Evolutionary conservation across 1,140 invertebrate species (phyloP).

Genomic region (Dryas iulia): DNA sequence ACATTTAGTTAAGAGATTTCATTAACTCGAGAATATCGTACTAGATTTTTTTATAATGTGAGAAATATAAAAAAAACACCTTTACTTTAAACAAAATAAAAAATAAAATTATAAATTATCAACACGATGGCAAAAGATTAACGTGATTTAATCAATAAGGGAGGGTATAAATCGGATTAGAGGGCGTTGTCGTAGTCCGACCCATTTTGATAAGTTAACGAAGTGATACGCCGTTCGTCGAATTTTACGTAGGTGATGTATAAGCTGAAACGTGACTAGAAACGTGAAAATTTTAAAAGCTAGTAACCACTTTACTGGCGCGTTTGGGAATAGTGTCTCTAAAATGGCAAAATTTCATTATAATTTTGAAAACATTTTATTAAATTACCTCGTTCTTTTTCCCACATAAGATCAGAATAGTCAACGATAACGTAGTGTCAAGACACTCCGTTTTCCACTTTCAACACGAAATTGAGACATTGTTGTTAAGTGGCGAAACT

Average conservation of each 20-base stretch:
- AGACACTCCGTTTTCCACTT: too few species aligned
- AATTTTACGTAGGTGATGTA: neutral
- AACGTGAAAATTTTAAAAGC: neutral
- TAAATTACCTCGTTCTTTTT: too few species aligned
- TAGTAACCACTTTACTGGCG: too few species aligned
- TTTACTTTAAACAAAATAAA: neutral
- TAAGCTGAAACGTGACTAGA: neutral
- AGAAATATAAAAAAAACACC: neutral
- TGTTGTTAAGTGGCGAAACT: too few species aligned
- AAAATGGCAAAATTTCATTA: neutral
- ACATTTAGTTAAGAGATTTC: too few species aligned
- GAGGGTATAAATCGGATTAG: neutral
- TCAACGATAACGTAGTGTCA: too few species aligned
- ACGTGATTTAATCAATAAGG: neutral
- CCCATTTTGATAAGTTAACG: neutral
- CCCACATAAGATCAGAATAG: too few species aligned
- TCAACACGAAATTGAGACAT: too few species aligned
- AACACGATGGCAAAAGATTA: too few species aligned
- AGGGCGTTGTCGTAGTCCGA: neutral
- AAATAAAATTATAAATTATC: neutral
- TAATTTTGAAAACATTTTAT: too few species aligned
- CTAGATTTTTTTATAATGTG: too few species aligned
- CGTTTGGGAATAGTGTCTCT: neutral
- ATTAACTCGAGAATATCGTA: too few species aligned
- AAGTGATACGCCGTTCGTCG: neutral